These are phyloP conservation scores for Mallotus villosus DNA, from an alignment of 2,797 vertebrate species.

Conservation along the genomic window DNA sequence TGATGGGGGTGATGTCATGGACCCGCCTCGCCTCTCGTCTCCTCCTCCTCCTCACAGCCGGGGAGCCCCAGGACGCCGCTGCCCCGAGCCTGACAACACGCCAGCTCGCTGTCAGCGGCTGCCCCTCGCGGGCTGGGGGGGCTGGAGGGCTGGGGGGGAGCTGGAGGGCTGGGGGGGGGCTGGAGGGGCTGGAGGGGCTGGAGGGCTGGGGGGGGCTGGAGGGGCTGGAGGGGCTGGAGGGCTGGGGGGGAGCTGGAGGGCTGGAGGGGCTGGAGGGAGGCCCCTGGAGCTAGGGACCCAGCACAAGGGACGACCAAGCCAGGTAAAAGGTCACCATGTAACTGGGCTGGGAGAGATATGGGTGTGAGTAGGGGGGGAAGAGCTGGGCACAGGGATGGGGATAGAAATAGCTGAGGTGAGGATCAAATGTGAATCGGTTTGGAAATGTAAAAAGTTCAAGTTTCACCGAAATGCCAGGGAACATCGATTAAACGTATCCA, in stretches of 20 bases:
- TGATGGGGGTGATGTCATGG: constrained; percentile 79
- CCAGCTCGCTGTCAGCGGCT: constrained; percentile 76
- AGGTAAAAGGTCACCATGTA: constrained; percentile 9
- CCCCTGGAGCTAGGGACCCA: too few relatives aligned
- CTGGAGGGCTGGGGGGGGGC: neutral
- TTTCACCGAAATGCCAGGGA: neutral
- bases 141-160: constrained; percentile 44
- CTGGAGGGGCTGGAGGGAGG: neutral
- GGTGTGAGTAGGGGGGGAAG: constrained; percentile 44
- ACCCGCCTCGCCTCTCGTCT: constrained; percentile 48
- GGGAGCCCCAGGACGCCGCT: constrained; percentile 52
- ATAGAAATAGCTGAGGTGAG: neutral
- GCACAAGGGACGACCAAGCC: neutral
- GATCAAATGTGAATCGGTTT: constrained; percentile 25
- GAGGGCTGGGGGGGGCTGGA: constrained; percentile 1
- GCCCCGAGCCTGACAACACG: constrained; percentile 60
- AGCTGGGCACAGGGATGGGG: constrained; percentile 29
- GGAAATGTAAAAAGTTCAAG: neutral
- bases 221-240: constrained; percentile 50
- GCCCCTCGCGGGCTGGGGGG: constrained; percentile 27
- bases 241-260: constrained; percentile 29
- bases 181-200: neutral
- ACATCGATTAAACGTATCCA: neutral
- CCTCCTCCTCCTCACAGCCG: constrained; percentile 49
- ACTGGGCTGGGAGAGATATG: too few relatives aligned